phyloP scores from a whole-genome alignment of 2,113 vertebrate species.

The Spizaetus ornatus region DNA sequence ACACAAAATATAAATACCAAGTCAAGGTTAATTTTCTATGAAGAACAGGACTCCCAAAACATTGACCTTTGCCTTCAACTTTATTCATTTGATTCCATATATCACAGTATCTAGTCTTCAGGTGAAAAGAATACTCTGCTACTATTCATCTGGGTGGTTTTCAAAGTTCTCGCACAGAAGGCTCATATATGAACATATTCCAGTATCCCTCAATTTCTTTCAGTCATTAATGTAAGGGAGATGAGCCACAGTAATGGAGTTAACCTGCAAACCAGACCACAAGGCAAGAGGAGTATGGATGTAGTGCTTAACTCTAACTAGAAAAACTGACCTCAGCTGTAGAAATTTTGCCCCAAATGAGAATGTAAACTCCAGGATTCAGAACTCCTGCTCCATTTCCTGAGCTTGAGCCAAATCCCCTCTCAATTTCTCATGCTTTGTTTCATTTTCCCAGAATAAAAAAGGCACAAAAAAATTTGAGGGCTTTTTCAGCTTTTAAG shows the following conservation, averaged over 20 bases:
- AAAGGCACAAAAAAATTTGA: background rate
- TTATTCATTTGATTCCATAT: background rate
- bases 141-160: background rate
- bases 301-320: background rate
- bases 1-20: background rate
- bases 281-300: background rate
- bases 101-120: background rate
- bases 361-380: background rate
- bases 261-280: background rate
- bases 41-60: background rate
- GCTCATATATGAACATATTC: background rate
- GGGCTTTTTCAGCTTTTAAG: background rate
- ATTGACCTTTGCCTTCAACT: background rate
- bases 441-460: background rate
- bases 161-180: background rate
- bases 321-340: background rate
- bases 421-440: background rate
- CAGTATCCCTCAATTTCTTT: background rate
- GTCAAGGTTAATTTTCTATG: background rate
- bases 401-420: background rate
- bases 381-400: background rate
- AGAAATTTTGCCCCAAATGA: background rate
- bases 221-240: background rate
- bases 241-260: background rate
- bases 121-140: background rate